Conservation (phyloP, 2,113 vertebrate species). For the Cyanistes caeruleus region DNA sequence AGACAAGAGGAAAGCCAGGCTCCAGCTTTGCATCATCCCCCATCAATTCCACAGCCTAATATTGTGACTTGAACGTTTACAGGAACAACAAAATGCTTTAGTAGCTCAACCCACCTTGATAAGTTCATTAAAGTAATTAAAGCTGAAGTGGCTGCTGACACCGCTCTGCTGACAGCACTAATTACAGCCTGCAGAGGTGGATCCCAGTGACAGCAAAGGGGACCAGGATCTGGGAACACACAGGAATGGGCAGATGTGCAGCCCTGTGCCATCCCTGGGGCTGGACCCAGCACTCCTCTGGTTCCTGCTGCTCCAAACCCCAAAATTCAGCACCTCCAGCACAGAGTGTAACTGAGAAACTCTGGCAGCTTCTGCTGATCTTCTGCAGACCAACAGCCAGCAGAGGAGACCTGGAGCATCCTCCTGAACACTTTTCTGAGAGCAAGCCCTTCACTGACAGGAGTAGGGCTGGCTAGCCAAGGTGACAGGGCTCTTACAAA, state of each 20-base stretch:
- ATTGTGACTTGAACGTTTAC: constrained; percentile 16
- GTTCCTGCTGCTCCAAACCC: not conserved
- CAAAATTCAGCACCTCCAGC: not conserved
- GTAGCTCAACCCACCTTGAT: constrained; percentile 15
- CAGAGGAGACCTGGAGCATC: not conserved
- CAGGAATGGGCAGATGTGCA: not conserved
- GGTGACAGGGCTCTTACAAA: not conserved
- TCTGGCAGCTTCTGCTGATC: not conserved
- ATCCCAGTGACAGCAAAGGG: not conserved
- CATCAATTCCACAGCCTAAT: not conserved
- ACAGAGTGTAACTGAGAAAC: not conserved
- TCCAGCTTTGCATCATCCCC: not conserved
- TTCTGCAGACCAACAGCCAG: not conserved
- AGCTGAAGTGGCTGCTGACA: constrained; percentile 35
- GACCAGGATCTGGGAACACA: not conserved
- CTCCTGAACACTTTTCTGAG: not conserved
- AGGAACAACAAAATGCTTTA: constrained; percentile 23
- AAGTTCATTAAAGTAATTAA: constrained; percentile 63
- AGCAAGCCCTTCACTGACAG: not conserved
- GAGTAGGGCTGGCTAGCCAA: not conserved
- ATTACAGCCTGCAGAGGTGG: constrained; percentile 1
- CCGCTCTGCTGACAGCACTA: constrained; percentile 2
- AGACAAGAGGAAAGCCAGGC: not conserved
- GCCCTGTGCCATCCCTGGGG: not conserved
- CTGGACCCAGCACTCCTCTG: not conserved